Evolutionary conservation across 2,113 vertebrate genomes (phyloP).

Genomic region (Protobothrops mucrosquamatus): DNA sequence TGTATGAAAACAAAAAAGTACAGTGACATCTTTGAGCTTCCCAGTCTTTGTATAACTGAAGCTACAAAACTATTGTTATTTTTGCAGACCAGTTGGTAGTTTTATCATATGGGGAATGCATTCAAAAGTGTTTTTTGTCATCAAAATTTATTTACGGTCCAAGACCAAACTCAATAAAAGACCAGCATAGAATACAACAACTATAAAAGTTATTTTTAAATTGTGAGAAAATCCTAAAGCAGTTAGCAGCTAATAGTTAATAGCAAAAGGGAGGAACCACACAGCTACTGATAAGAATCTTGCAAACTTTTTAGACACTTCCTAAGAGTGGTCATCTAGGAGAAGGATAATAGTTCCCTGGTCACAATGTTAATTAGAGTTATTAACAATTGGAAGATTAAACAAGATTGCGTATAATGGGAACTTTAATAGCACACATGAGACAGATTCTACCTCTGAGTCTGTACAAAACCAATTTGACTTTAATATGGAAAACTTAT

Average conservation of each 20-base stretch:
- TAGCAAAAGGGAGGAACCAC: background rate
- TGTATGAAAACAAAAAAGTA: constrained; percentile 20
- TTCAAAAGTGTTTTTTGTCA: background rate
- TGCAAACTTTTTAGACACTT: background rate
- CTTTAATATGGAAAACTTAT: background rate
- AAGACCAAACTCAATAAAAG: background rate
- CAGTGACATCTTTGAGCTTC: background rate
- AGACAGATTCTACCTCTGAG: background rate
- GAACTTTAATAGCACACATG: background rate
- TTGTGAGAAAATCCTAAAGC: background rate
- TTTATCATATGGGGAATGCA: constrained; percentile 3
- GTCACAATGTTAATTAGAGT: background rate
- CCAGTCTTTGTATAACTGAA: background rate
- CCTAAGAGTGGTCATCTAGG: background rate
- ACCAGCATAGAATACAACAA: background rate
- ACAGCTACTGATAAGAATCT: background rate
- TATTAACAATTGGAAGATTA: background rate
- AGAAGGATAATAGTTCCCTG: background rate
- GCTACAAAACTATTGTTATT: constrained; percentile 1
- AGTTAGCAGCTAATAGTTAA: background rate
- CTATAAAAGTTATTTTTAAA: background rate
- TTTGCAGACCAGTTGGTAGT: background rate
- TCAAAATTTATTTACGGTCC: background rate
- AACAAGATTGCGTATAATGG: background rate
- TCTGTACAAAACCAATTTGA: background rate